A percentile compares a stretch with the other conserved stretches of the same genome.
These are phyloP conservation scores for Microdon myrmicae DNA, from an alignment of 2,888 invertebrate species.

Conservation along the genomic window DNA sequence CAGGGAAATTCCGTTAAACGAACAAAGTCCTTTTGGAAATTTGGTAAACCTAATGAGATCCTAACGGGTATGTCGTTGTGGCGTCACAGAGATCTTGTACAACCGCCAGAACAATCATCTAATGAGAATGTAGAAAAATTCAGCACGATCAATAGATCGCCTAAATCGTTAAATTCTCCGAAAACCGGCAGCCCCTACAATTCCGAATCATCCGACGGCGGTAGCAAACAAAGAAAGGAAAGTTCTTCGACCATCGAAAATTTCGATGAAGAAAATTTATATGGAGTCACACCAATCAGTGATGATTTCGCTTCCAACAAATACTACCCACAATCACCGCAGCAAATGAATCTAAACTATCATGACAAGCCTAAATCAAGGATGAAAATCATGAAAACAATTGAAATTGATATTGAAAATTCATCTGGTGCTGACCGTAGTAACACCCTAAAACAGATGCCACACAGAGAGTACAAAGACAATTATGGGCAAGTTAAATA, in stretches of 20 bases:
- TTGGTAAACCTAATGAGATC: slow-evolving; percentile 80
- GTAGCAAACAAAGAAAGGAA: slow-evolving; percentile 60
- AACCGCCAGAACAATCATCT: slow-evolving; percentile 59
- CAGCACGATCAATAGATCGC: slow-evolving; percentile 31
- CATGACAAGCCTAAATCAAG: slow-evolving; percentile 61
- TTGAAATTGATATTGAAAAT: slow-evolving; percentile 64
- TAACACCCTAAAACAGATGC: slow-evolving; percentile 59
- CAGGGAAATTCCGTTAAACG: slow-evolving; percentile 76
- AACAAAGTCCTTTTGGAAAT: slow-evolving; percentile 88
- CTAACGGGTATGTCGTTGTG: slow-evolving; percentile 88
- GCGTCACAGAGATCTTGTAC: slow-evolving; percentile 86
- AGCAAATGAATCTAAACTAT: slow-evolving; percentile 10
- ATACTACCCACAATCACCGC: slow-evolving; percentile 10
- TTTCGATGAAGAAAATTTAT: slow-evolving; percentile 63
- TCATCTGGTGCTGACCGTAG: slow-evolving; percentile 59
- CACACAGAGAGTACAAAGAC: slow-evolving; percentile 52
- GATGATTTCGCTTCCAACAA: slow-evolving; percentile 14
- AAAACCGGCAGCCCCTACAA: slow-evolving; percentile 53
- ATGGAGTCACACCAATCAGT: slow-evolving; percentile 55
- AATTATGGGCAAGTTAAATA: slow-evolving; percentile 32
- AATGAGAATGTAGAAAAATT: slow-evolving; percentile 50
- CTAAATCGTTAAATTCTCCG: slow-evolving; percentile 12
- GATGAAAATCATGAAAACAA: slow-evolving; percentile 65
- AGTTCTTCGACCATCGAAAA: slow-evolving; percentile 62
- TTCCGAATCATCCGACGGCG: slow-evolving; percentile 58